Conservation (phyloP, 2,888 invertebrate genomes). For the Nasonovia ribisnigri region DNA sequence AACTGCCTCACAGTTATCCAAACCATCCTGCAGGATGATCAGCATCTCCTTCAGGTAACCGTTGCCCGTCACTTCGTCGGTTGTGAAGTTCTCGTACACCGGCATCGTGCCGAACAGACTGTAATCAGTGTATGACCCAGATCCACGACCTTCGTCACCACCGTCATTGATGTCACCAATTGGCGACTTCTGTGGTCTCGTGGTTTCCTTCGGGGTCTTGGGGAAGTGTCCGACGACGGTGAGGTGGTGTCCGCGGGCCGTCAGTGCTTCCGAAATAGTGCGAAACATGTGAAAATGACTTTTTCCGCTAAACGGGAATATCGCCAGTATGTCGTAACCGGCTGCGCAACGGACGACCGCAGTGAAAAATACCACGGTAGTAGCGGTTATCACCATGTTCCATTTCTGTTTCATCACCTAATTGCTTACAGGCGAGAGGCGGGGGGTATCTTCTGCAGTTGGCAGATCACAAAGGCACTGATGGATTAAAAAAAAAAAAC, state of each 20-base stretch:
- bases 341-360: background rate
- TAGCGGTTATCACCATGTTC: background rate
- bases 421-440: background rate
- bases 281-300: conserved; percentile 68
- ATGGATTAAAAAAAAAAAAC: background rate
- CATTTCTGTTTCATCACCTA: background rate
- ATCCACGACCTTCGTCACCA: no score
- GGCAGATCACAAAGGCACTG: background rate
- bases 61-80: conserved; percentile 63
- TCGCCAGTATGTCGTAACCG: conserved; percentile 67
- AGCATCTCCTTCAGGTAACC: conserved; percentile 63
- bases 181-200: background rate
- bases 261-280: conserved; percentile 7
- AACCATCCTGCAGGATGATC: conserved; percentile 63
- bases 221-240: conserved; percentile 58
- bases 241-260: conserved; percentile 9
- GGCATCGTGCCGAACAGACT: conserved; percentile 37
- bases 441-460: background rate
- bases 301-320: conserved; percentile 68
- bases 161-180: background rate
- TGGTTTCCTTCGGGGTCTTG: background rate
- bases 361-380: background rate
- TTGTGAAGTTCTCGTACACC: conserved; percentile 42
- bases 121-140: conserved; percentile 25
- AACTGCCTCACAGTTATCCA: conserved; percentile 65